A percentile compares a stretch with the other conserved stretches of the same genome.
Evolutionary conservation across 2,113 vertebrate species (phyloP).

Genomic region (Proteles cristata): DNA sequence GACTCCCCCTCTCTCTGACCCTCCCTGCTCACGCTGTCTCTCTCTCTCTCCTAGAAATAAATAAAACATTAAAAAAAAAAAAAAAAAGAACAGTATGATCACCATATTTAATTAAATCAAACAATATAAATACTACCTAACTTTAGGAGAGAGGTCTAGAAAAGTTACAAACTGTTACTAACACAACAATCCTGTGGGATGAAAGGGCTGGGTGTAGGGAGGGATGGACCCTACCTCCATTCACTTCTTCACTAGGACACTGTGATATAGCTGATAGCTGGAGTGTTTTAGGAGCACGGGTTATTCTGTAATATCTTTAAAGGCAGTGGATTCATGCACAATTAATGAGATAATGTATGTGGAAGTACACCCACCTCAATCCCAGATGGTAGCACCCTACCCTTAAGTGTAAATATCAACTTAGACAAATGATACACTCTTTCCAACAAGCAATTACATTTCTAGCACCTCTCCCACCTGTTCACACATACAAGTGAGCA

Average conservation of each 20-base stretch:
- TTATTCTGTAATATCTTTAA: background rate
- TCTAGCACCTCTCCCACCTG: background rate
- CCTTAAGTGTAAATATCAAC: background rate
- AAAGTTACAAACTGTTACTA: background rate
- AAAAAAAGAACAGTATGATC: background rate
- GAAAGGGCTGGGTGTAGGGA: background rate
- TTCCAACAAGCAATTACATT: background rate
- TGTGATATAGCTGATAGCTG: background rate
- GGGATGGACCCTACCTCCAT: background rate
- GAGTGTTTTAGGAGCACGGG: background rate
- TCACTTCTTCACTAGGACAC: background rate
- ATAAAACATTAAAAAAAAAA: background rate
- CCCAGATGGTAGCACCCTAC: background rate
- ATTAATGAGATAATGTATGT: background rate
- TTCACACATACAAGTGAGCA: background rate
- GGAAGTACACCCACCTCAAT: background rate
- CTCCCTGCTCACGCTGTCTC: too few relatives aligned
- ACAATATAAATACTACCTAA: background rate
- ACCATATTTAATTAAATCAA: constrained; percentile 7
- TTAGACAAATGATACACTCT: background rate
- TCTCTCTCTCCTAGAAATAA: too few relatives aligned
- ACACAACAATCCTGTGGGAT: background rate
- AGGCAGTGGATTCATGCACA: background rate
- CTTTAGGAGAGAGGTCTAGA: background rate
- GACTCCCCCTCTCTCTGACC: too few relatives aligned